These are phyloP conservation scores for Pelochelys cantorii DNA, from an alignment of 2,797 vertebrate genomes.

Conservation along the genomic window DNA sequence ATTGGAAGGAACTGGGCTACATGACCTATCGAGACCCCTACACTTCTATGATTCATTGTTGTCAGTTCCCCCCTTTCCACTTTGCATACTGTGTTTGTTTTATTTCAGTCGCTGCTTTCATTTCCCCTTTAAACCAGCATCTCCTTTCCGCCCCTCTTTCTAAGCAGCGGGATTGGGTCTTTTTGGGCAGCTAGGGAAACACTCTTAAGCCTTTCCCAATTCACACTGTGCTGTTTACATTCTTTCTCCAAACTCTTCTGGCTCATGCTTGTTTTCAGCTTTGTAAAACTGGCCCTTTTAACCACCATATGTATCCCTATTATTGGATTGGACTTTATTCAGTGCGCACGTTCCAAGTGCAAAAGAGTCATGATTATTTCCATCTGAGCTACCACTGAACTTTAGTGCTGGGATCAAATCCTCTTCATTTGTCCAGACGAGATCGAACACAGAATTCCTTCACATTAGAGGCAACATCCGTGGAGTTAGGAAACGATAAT, in stretches of 20 bases:
- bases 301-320: accelerated
- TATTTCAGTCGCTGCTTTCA: neutral
- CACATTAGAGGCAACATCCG: neutral
- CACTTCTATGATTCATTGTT: neutral
- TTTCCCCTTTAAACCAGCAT: neutral
- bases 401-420: accelerated
- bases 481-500: neutral
- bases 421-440: neutral
- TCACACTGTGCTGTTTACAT: neutral
- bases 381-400: neutral
- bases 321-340: accelerated
- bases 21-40: neutral
- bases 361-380: accelerated
- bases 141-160: neutral
- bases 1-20: too few species aligned
- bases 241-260: accelerated
- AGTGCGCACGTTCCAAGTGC: accelerated
- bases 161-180: accelerated
- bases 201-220: neutral
- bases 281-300: neutral
- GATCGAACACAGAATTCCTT: neutral
- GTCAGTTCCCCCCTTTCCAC: neutral
- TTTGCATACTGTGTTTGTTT: neutral
- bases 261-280: neutral
- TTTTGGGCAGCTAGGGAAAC: neutral